Evolutionary conservation across 2,888 invertebrate genomes (phyloP), one percentile per base, ranked within the genome.

Genomic region (Watsonalla binaria): DNA sequence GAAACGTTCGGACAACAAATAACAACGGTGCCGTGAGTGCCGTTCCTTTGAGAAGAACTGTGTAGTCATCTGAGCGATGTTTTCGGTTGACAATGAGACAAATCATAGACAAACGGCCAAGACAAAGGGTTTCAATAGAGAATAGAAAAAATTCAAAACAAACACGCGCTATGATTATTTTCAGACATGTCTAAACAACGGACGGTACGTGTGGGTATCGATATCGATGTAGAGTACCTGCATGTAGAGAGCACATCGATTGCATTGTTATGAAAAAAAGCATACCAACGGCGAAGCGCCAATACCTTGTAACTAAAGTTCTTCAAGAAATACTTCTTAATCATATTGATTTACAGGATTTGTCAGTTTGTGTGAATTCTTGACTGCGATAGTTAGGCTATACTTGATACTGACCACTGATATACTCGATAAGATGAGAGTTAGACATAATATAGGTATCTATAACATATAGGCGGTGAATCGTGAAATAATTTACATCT

Each of bases 81-180:
- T 84, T 84, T 83, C 70, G 66, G 68, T 78, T 79, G 70, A 81
- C 85, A 86, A 83, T 83, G 78, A 83, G 72, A 79, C 78, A 66
- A 66, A 69, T 71, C 66, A 68, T 73, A 74, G 72, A 76, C 75
- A 80, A 80, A 78, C 79, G 76, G 66, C 65, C 73, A 78, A 77
- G 82, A 88, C 89, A 90, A 89, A 87, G 82, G 82, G 80, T 76
- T 83, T 78, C 70, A 82, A 80, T 84, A 83, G 83, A 85, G 73
- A 86, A 88, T 87, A 82, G 85, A 82, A 74, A 70, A 78, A 78
- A 84, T 76, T 79, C 73, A 80, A 86, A 87, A 89, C 86, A 89
- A 87, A 84, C 81, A 84, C 68, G 63, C 66, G 69, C 67, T 70
- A 71, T 66, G 76, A 76, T 81, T 84, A 81, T 80, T 82, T 82